phyloP scores from a whole-genome alignment of 2,113 vertebrate species.

The Nesogale talazaci region DNA sequence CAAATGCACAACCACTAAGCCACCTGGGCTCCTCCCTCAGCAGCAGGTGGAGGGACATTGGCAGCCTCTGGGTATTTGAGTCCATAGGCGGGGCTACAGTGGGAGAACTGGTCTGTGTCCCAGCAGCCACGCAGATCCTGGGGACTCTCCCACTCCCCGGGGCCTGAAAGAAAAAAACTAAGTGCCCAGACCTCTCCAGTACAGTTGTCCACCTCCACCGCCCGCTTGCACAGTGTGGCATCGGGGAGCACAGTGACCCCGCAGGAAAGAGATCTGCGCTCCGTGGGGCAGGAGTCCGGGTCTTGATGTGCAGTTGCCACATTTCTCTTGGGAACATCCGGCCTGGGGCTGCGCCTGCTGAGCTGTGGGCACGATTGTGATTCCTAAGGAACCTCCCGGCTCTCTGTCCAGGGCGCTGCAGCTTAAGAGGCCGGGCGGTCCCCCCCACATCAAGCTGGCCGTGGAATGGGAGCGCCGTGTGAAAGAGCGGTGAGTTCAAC shows the following conservation, averaged over 20 bases:
- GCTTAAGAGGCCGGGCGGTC: constrained; percentile 90
- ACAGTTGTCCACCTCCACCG: neutral
- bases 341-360: neutral
- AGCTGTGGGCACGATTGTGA: neutral
- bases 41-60: neutral
- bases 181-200: neutral
- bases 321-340: neutral
- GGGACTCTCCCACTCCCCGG: neutral
- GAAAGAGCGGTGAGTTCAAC: constrained; percentile 92
- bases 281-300: neutral
- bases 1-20: too few species aligned
- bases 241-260: neutral
- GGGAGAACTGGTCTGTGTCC: neutral
- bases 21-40: too few species aligned
- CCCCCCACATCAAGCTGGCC: constrained; percentile 93
- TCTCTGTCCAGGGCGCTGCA: constrained; percentile 89
- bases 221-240: neutral
- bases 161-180: neutral
- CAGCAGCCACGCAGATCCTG: neutral
- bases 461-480: constrained; percentile 92
- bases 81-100: neutral
- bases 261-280: neutral
- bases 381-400: neutral
- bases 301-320: neutral
- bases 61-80: neutral